Percentiles rank a stretch among this genome's conserved stretches.
Evolutionary conservation across 1,140 invertebrate species (phyloP).

Genomic region (Apis dorsata): DNA sequence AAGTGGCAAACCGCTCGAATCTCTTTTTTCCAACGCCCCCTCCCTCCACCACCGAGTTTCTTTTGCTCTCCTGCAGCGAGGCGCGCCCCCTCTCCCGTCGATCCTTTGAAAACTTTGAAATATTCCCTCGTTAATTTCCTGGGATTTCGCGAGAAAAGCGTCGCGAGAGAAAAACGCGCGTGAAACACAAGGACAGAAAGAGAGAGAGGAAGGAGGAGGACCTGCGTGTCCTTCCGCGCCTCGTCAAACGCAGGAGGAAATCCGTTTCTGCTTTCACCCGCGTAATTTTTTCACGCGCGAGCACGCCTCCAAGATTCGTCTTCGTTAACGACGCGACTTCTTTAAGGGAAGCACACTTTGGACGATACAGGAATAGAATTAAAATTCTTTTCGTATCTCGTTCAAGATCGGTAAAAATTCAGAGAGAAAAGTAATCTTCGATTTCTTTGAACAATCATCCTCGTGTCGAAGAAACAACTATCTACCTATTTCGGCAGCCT

Average conservation of each 20-base stretch:
- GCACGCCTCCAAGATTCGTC: slow-evolving; percentile 9
- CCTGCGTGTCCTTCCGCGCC: slow-evolving; percentile 13
- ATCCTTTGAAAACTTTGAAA: slow-evolving; percentile 62
- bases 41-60: not conserved
- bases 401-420: no score
- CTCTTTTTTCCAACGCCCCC: slow-evolving; percentile 14
- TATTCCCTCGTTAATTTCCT: slow-evolving; percentile 57
- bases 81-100: slow-evolving; percentile 12
- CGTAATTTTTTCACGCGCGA: slow-evolving; percentile 32
- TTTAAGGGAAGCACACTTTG: not conserved
- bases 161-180: slow-evolving; percentile 47
- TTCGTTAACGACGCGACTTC: slow-evolving; percentile 40
- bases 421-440: no score
- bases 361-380: no score
- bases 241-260: slow-evolving; percentile 33
- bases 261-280: slow-evolving; percentile 29
- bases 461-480: no score
- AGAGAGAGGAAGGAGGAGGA: no score
- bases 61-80: slow-evolving; percentile 15
- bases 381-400: no score
- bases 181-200: slow-evolving; percentile 32
- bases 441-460: no score
- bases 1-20: slow-evolving; percentile 37
- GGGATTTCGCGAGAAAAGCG: slow-evolving; percentile 42
- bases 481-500: no score